Percentiles rank a stretch among this genome's conserved stretches.
Evolutionary conservation across 2,797 vertebrate species (phyloP).

Genomic region (Muraenolepis orangiensis): DNA sequence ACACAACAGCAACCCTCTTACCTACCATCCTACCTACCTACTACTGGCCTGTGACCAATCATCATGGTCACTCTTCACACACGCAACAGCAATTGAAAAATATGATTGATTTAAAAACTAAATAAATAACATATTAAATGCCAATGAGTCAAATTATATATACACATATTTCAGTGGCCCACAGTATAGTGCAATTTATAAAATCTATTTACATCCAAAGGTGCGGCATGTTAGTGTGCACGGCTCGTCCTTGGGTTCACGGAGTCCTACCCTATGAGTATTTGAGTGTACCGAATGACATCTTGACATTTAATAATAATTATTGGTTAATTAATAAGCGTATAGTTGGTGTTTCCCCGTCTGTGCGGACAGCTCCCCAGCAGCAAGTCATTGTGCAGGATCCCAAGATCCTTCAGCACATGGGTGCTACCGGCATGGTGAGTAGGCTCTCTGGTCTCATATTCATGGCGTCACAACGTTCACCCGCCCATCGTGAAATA

Average conservation of each 20-base stretch:
- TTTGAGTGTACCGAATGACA: background rate
- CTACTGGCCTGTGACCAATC: too few relatives aligned
- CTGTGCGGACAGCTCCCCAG: slow-evolving; percentile 76
- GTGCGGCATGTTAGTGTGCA: background rate
- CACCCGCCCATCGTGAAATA: too few relatives aligned
- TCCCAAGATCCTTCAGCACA: slow-evolving; percentile 90
- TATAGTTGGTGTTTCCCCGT: background rate
- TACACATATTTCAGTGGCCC: too few relatives aligned
- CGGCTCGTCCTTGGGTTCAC: background rate
- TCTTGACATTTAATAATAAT: background rate
- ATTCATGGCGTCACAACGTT: background rate
- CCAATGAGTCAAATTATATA: too few relatives aligned
- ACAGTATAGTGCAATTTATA: too few relatives aligned
- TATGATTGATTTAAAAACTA: too few relatives aligned
- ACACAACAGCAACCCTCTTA: too few relatives aligned
- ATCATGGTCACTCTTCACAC: too few relatives aligned
- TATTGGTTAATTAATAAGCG: background rate
- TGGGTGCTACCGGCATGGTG: slow-evolving; percentile 94
- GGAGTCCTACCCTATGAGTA: background rate
- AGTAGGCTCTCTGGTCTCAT: slow-evolving; percentile 44
- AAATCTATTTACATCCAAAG: too few relatives aligned
- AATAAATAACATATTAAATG: too few relatives aligned
- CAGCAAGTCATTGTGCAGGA: slow-evolving; percentile 97
- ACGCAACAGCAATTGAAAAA: too few relatives aligned
- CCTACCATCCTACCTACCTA: too few relatives aligned